Evolutionary conservation across 2,113 vertebrate genomes (phyloP).

Genomic region (Dicaeum eximium): DNA sequence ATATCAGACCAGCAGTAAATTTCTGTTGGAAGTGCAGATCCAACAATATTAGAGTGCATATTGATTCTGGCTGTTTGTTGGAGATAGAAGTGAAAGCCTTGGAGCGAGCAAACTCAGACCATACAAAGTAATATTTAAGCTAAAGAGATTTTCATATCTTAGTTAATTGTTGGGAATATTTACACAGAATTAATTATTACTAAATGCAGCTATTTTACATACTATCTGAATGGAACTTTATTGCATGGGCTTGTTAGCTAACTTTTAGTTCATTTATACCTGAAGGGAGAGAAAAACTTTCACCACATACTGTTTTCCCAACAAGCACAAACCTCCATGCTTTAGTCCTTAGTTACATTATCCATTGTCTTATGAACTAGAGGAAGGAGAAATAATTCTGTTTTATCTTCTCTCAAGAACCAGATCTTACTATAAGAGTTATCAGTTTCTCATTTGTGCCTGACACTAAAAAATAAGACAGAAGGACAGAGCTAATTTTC

Average conservation of each 20-base stretch:
- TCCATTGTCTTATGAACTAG: not conserved
- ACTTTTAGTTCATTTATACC: not conserved
- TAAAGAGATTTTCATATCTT: not conserved
- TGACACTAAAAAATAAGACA: not conserved
- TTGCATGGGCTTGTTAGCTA: not conserved
- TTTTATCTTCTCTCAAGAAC: not conserved
- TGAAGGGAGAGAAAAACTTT: not conserved
- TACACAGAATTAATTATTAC: not conserved
- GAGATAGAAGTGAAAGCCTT: not conserved
- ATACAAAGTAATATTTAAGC: not conserved
- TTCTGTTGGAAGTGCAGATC: not conserved
- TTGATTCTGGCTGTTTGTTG: slow-evolving; percentile 19
- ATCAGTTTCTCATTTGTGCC: not conserved
- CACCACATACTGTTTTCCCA: not conserved
- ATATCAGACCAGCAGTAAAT: not conserved
- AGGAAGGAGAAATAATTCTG: not conserved
- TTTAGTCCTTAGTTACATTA: not conserved
- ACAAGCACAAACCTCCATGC: not conserved
- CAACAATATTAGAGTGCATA: not conserved
- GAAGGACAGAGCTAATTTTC: not conserved
- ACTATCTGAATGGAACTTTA: not conserved
- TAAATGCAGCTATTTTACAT: not conserved
- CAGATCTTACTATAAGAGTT: not conserved
- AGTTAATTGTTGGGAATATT: not conserved
- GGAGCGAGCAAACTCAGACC: not conserved